A percentile compares a stretch with the other conserved stretches of the same genome.
Evolutionary conservation across 2,113 vertebrate genomes (phyloP).

Genomic region (Lota lota): DNA sequence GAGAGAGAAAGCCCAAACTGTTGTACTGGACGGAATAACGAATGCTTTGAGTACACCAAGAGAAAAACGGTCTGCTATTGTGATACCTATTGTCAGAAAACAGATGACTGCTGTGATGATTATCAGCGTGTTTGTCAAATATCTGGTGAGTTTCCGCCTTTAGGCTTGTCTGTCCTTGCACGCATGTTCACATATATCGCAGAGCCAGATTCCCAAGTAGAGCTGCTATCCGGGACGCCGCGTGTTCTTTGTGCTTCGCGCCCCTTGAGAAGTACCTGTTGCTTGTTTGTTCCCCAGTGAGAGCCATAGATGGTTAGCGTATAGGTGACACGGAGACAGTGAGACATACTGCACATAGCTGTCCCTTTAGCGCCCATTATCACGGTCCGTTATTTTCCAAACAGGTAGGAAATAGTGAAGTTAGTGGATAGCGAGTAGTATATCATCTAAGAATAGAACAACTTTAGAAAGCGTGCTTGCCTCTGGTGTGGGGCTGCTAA

Average conservation of each 20-base stretch:
- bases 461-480: no score
- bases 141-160: conserved; percentile 71
- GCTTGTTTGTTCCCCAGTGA: conserved; percentile 6
- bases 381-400: conserved; percentile 33
- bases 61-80: conserved; percentile 79
- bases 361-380: conserved; percentile 29
- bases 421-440: background rate
- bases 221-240: background rate
- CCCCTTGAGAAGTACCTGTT: background rate
- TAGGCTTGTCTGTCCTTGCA: background rate
- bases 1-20: conserved; percentile 72
- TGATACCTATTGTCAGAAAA: conserved; percentile 81
- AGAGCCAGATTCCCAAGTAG: no score
- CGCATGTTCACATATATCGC: no score
- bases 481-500: no score
- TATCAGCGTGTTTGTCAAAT: conserved; percentile 72
- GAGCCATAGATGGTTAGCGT: conserved; percentile 36
- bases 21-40: conserved; percentile 81
- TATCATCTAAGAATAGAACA: no score
- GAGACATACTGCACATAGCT: conserved; percentile 60
- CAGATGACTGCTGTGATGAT: conserved; percentile 84
- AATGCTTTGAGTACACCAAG: conserved; percentile 66
- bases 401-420: conserved; percentile 2
- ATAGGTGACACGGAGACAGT: conserved; percentile 55
- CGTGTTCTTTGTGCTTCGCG: background rate